Conservation (phyloP, 2,888 invertebrate species). For the Himalopsyche japonica region DNA sequence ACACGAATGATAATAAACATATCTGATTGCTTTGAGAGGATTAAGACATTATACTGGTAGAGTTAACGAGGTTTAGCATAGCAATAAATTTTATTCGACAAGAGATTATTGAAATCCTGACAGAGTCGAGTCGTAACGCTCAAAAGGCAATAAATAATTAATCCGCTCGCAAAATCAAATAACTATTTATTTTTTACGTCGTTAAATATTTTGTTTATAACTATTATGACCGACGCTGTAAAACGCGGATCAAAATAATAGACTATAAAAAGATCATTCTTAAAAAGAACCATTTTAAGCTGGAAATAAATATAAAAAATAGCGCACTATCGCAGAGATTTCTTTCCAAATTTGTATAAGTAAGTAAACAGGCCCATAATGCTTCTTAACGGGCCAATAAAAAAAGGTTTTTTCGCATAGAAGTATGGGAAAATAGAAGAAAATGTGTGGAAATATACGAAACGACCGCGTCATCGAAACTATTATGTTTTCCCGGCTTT, state of each 20-base stretch:
- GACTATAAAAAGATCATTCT: not conserved
- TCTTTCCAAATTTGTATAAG: not conserved
- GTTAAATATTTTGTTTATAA: too few species aligned
- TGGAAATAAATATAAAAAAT: not conserved
- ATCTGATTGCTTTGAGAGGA: too few species aligned
- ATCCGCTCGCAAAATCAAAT: too few species aligned
- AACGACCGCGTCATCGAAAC: constrained; percentile 1
- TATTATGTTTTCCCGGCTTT: not conserved
- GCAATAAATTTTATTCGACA: too few species aligned
- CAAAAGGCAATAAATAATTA: too few species aligned
- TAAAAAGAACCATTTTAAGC: not conserved
- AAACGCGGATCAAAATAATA: not conserved
- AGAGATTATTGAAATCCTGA: too few species aligned
- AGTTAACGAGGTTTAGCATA: too few species aligned
- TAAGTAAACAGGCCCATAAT: not conserved
- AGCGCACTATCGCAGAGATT: not conserved
- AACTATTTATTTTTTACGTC: too few species aligned
- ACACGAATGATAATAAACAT: too few species aligned
- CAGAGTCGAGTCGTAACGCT: too few species aligned
- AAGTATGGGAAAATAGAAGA: not conserved
- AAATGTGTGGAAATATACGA: not conserved
- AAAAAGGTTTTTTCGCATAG: not conserved
- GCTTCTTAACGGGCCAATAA: not conserved
- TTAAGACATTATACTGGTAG: too few species aligned
- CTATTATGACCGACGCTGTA: too few species aligned